A percentile compares a stretch with the other conserved stretches of the same genome.
Evolutionary conservation across 2,797 vertebrate species (phyloP).

Genomic region (Fistularia tabacaria): DNA sequence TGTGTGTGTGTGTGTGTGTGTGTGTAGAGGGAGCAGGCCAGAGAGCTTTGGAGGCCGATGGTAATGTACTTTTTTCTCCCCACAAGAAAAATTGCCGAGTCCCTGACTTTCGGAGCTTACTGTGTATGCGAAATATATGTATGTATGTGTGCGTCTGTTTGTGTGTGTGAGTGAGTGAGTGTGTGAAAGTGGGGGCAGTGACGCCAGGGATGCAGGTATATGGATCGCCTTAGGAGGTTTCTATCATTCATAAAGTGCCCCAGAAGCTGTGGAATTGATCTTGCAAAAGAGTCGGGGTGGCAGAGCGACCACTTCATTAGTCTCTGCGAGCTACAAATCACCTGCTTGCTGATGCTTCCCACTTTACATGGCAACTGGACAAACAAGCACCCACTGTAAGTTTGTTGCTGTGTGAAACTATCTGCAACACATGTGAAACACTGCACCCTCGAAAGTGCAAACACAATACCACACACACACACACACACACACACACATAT

Average conservation of each 20-base stretch:
- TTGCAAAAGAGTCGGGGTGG: conserved; percentile 83
- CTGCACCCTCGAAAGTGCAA: neutral
- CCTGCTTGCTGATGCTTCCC: conserved; percentile 58
- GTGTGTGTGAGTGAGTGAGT: conserved; percentile 42
- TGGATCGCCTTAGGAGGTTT: conserved; percentile 81
- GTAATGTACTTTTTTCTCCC: conserved; percentile 78
- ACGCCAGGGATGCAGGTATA: conserved; percentile 71
- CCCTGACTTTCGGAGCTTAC: conserved; percentile 69
- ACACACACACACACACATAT: too few species aligned
- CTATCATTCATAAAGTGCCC: conserved; percentile 83
- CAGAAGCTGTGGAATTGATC: conserved; percentile 79
- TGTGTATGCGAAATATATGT: neutral
- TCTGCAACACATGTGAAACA: conserved; percentile 36
- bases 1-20: too few species aligned
- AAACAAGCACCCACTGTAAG: conserved; percentile 63
- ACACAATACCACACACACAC: too few species aligned
- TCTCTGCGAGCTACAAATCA: conserved; percentile 80
- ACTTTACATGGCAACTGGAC: conserved; percentile 56
- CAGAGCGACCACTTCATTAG: conserved; percentile 84
- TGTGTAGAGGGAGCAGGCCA: conserved; percentile 13
- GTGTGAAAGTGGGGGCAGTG: conserved; percentile 36
- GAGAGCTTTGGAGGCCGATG: conserved; percentile 44
- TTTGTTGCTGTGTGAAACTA: conserved; percentile 67
- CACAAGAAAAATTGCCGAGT: conserved; percentile 79
- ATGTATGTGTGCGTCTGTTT: too few species aligned